These are phyloP conservation scores for Himalopsyche anomala DNA, from an alignment of 2,888 invertebrate genomes.

Conservation along the genomic window DNA sequence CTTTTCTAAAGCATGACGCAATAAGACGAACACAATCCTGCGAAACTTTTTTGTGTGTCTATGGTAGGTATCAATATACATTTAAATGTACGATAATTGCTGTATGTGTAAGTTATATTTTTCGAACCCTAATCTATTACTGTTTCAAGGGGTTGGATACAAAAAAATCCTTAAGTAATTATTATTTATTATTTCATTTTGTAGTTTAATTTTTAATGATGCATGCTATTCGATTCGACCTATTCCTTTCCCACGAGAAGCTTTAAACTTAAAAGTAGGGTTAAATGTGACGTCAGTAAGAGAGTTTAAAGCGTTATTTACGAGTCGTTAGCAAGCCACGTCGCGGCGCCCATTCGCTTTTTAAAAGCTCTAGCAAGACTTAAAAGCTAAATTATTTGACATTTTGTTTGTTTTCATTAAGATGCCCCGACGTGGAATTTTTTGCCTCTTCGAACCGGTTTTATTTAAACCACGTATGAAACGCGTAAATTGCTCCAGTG, in stretches of 20 bases:
- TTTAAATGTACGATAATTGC: no score
- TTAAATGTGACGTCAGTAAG: not conserved
- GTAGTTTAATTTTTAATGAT: not conserved
- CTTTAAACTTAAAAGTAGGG: not conserved
- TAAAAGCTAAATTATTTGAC: conserved; percentile 30
- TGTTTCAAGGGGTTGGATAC: no score
- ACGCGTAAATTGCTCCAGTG: not conserved
- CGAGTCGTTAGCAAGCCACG: not conserved
- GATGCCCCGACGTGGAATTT: not conserved
- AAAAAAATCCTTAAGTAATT: no score
- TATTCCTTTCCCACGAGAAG: not conserved
- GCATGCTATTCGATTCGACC: not conserved
- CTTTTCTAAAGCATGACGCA: no score
- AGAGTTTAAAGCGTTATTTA: conserved; percentile 24
- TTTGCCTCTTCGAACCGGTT: not conserved
- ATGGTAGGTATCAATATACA: no score
- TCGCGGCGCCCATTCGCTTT: conserved; percentile 7
- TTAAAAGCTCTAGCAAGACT: conserved; percentile 18
- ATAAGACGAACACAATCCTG: no score
- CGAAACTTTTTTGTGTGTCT: no score
- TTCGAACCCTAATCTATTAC: no score
- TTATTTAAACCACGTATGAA: conserved; percentile 12
- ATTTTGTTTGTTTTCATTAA: conserved; percentile 27
- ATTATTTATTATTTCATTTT: no score
- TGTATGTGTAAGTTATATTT: no score